A percentile compares a stretch with the other conserved stretches of the same genome.
phyloP scores from a whole-genome alignment of 2,888 invertebrate species.

The Crematogaster levior region DNA sequence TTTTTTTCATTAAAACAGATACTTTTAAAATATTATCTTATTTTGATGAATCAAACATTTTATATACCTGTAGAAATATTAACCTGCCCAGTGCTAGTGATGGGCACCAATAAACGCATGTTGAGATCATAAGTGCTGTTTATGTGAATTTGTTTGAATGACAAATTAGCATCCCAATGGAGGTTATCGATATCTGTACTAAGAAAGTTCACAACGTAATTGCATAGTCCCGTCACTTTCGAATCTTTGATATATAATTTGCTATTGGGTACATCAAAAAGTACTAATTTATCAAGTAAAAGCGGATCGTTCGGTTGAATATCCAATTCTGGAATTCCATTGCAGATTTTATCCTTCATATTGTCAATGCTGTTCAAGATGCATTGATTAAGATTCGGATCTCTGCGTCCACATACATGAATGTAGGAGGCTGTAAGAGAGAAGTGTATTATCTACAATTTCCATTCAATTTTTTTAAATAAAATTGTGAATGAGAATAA shows the following conservation, averaged over 20 bases:
- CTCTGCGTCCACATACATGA: constrained; percentile 77
- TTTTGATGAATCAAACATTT: neutral
- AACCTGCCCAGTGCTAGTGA: constrained; percentile 77
- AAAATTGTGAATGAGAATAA: neutral
- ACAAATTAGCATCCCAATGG: constrained; percentile 60
- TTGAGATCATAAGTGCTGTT: constrained; percentile 76
- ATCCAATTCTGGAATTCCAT: constrained; percentile 81
- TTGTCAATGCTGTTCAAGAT: constrained; percentile 73
- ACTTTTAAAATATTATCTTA: neutral
- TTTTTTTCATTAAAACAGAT: neutral
- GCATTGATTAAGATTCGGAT: constrained; percentile 80
- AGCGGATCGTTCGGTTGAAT: constrained; percentile 80
- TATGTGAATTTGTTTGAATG: constrained; percentile 69
- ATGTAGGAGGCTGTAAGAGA: constrained; percentile 75
- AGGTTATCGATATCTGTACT: constrained; percentile 73
- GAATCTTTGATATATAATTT: constrained; percentile 74
- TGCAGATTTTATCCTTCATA: constrained; percentile 67
- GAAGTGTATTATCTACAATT: neutral
- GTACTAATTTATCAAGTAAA: constrained; percentile 67
- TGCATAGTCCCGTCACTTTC: constrained; percentile 71
- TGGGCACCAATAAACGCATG: constrained; percentile 78
- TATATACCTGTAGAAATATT: constrained; percentile 73
- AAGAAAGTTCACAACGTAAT: constrained; percentile 66
- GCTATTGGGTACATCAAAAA: constrained; percentile 74
- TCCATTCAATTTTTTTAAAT: neutral